Evolutionary conservation across 2,113 vertebrate genomes (phyloP).

Genomic region (Hemicordylus capensis): DNA sequence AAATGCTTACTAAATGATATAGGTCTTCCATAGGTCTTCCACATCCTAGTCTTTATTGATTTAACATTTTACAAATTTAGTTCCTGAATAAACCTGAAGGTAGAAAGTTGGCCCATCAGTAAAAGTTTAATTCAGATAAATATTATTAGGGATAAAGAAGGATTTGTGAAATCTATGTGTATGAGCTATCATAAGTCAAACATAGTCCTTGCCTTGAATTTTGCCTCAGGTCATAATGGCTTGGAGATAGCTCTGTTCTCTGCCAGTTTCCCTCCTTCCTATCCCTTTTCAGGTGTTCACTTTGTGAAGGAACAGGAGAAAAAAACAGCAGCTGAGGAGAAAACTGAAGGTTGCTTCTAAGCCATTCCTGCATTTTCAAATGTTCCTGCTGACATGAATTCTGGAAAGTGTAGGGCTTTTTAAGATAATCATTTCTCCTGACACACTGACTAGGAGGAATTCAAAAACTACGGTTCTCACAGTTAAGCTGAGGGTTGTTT

Average conservation of each 20-base stretch:
- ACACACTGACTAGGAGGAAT: background rate
- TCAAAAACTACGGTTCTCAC: background rate
- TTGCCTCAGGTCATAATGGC: background rate
- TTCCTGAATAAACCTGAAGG: background rate
- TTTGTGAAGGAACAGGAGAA: no score
- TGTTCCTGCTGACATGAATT: background rate
- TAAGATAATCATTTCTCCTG: background rate
- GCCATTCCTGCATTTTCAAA: background rate
- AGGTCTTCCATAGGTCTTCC: background rate
- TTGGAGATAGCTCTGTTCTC: background rate
- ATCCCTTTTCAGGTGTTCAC: background rate
- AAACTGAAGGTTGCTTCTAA: background rate
- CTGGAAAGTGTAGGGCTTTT: background rate
- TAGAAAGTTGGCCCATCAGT: background rate
- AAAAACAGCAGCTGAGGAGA: background rate
- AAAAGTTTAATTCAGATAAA: background rate
- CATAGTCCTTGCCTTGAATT: background rate
- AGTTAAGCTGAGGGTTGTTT: background rate
- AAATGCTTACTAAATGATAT: background rate
- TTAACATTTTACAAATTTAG: background rate
- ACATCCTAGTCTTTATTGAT: background rate
- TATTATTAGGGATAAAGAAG: background rate
- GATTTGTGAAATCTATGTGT: background rate
- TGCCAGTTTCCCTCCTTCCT: background rate
- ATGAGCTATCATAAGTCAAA: background rate